Base-by-base conservation (phyloP, 2,888 invertebrate genomes). In the Heliconius aoede region DNA sequence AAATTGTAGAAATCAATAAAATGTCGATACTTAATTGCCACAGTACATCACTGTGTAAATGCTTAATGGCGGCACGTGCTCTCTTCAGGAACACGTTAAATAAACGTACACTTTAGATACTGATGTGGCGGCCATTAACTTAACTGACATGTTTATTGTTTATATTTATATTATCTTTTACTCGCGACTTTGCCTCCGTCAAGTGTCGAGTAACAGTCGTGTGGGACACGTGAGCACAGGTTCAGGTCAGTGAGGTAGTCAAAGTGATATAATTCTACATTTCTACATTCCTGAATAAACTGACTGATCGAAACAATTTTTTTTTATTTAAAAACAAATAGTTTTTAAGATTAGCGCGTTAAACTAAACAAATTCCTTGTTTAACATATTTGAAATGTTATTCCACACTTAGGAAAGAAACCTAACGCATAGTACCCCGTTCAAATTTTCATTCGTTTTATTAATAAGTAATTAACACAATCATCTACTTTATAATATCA, bases 61-160 rank as follows among this genome's bases (percentile, higher is more conserved):
- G 18, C 55, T 62, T 75, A 75, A 75, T 55, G 74, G 51, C 28
- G 71, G 68, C 62, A 75, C 75, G 75, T 75, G 62, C 71, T 62
- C 61, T 9, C 51, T 62, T 62, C 62, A 75, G 69, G 74, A 68
- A 46, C 74, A 40, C 46, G 61, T 61, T 51, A 69, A 71, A 55
- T 58, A 71, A 58, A 71, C 71, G 71, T 55, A 58, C 24, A 71
- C n/a, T 1, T 58, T 32, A 51, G 26, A 51, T 46, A 68, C 68
- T 68, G 64, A 36, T 64, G 64, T 24, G 36, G 64, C n/a, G 30
- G 40, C 36, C 40, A 65, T 65, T 65, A 65, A 15, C 24, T 65
- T 40, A 40, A 65, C 65, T 24, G 24, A 65, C 24, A 65, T 40
- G 24, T 65, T 65, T 26, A 24, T 15, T 40, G 36, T 65, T 36